Evolutionary conservation across 1,140 invertebrate genomes (phyloP).

Genomic region (Dolichoris vasculosae): DNA sequence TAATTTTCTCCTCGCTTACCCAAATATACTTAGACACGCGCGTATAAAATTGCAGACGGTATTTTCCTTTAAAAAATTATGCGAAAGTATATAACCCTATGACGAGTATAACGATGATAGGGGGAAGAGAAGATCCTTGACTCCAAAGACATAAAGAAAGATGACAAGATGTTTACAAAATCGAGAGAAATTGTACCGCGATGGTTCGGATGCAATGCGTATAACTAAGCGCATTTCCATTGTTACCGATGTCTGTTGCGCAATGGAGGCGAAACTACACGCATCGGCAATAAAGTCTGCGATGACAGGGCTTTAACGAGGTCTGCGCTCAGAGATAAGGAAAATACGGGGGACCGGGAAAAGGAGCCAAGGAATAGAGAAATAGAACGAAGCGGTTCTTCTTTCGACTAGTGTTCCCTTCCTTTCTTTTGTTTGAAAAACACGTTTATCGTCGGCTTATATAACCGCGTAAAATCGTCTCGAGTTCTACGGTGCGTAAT

Average conservation of each 20-base stretch:
- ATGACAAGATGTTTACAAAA: conserved; percentile 5
- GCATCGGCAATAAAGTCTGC: conserved; percentile 14
- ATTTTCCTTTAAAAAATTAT: too few relatives aligned
- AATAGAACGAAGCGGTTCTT: not conserved
- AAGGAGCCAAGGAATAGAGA: not conserved
- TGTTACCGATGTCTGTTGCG: conserved; percentile 27
- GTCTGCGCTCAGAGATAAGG: conserved; percentile 41
- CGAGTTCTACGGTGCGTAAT: conserved; percentile 27
- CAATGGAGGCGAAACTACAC: not conserved
- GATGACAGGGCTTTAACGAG: not conserved
- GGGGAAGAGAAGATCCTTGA: too few relatives aligned
- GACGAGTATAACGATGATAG: too few relatives aligned
- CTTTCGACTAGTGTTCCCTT: not conserved
- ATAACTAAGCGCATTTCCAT: conserved; percentile 30
- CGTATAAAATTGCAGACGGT: too few relatives aligned
- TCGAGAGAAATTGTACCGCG: not conserved
- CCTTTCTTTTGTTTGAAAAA: conserved; percentile 29
- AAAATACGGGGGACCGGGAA: not conserved
- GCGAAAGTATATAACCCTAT: too few relatives aligned
- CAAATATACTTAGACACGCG: too few relatives aligned
- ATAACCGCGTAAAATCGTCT: conserved; percentile 54
- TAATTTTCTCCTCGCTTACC: too few relatives aligned
- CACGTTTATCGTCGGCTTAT: conserved; percentile 56
- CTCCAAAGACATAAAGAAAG: too few relatives aligned
- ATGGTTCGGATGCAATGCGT: not conserved